Evolutionary conservation across 2,113 vertebrate species (phyloP).

Genomic region (Hypomesus transpacificus): DNA sequence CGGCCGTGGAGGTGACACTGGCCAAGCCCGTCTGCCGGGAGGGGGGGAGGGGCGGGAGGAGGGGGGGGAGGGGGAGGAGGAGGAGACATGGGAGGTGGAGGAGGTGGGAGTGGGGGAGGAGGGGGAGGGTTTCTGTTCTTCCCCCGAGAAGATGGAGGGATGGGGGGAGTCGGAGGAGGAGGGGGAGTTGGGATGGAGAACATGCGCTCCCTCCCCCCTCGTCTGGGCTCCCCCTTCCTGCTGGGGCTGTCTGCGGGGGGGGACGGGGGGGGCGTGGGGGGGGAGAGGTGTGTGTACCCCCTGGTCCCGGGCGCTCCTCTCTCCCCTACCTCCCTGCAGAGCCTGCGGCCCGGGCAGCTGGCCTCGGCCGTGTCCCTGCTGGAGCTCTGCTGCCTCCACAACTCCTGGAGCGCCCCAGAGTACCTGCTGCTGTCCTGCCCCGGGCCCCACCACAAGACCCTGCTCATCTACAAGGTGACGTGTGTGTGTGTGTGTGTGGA

Average conservation of each 20-base stretch:
- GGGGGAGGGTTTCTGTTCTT: not conserved
- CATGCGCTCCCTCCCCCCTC: not conserved
- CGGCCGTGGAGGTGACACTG: slow-evolving; percentile 83
- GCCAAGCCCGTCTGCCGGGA: slow-evolving; percentile 84
- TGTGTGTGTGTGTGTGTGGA: not conserved
- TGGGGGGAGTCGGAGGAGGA: not conserved
- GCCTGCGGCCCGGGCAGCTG: slow-evolving; percentile 84
- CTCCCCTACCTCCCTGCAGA: slow-evolving; percentile 78
- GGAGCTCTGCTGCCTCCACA: slow-evolving; percentile 87
- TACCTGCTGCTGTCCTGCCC: slow-evolving; percentile 87
- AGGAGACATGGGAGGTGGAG: not conserved
- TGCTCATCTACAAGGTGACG: slow-evolving; percentile 76
- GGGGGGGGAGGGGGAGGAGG: slow-evolving; percentile 7
- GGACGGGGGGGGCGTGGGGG: slow-evolving; percentile 49
- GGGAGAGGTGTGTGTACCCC: slow-evolving; percentile 73
- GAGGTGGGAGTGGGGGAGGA: slow-evolving; percentile 12
- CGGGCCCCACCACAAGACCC: slow-evolving; percentile 76
- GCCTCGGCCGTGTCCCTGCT: slow-evolving; percentile 83
- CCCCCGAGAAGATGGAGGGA: not conserved
- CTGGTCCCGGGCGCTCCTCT: slow-evolving; percentile 81
- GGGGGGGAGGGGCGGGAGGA: slow-evolving; percentile 39
- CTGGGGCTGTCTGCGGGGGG: no score
- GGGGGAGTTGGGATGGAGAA: not conserved
- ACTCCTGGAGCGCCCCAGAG: slow-evolving; percentile 83
- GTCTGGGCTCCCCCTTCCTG: no score